Evolutionary conservation across 1,140 invertebrate species (phyloP).

Genomic region (Laodelphax striatellus): DNA sequence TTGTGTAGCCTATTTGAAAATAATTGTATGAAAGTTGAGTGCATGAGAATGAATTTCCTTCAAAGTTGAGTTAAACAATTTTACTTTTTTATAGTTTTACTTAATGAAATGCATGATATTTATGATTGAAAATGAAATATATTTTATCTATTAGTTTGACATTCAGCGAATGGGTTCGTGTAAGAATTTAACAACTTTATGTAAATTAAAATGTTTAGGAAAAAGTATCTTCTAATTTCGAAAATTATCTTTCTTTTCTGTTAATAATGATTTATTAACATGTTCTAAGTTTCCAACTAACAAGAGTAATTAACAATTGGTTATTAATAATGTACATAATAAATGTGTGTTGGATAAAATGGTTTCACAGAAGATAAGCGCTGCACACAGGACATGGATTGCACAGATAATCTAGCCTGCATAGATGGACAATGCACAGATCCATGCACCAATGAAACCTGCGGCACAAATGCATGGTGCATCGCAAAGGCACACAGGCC

Average conservation of each 20-base stretch:
- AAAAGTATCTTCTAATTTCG: neutral
- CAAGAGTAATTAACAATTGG: neutral
- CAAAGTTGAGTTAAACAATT: no score
- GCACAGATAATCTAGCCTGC: constrained; percentile 50
- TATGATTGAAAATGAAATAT: no score
- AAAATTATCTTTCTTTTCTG: neutral
- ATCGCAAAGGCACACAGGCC: constrained; percentile 40
- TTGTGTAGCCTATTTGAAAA: no score
- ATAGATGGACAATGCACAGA: constrained; percentile 48
- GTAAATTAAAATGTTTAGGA: neutral
- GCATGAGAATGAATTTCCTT: no score
- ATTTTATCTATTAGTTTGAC: no score
- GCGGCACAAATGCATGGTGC: constrained; percentile 46
- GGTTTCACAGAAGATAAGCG: constrained; percentile 19
- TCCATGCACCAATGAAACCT: constrained; percentile 42
- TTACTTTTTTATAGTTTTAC: no score
- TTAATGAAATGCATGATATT: no score
- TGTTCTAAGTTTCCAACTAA: no score
- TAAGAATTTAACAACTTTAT: neutral
- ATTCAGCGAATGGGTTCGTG: neutral
- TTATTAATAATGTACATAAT: constrained; percentile 3
- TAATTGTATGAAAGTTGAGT: no score
- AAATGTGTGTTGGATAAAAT: constrained; percentile 14
- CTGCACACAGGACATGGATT: constrained; percentile 50
- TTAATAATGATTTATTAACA: neutral